phyloP scores from a whole-genome alignment of 2,888 invertebrate genomes.

The Drosophila pseudotakahashii region DNA sequence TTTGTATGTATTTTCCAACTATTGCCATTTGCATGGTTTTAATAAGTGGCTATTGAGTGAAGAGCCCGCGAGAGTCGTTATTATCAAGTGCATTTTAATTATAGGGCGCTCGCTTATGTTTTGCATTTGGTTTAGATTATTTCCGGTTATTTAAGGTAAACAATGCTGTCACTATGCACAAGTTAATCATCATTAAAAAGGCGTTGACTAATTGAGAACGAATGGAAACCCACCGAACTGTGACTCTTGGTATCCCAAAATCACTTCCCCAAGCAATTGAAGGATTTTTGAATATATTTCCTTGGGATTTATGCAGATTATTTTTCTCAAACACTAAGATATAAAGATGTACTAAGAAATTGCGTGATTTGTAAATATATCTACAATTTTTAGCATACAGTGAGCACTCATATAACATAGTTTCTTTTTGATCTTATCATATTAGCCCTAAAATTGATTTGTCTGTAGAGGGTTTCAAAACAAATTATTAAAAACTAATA shows the following conservation, averaged over 20 bases:
- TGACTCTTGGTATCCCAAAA: conserved; percentile 7
- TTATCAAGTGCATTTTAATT: conserved; percentile 65
- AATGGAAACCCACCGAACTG: conserved; percentile 19
- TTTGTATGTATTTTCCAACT: conserved; percentile 20
- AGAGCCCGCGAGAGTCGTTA: conserved; percentile 33
- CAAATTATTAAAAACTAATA: neutral
- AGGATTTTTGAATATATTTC: neutral
- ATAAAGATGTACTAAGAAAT: neutral
- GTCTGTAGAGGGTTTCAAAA: neutral
- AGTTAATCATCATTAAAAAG: conserved; percentile 29
- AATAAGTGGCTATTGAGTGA: conserved; percentile 38
- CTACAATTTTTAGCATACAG: too few relatives aligned
- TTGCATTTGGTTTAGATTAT: conserved; percentile 35
- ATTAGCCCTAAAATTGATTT: too few relatives aligned
- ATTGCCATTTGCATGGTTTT: conserved; percentile 20
- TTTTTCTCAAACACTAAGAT: neutral
- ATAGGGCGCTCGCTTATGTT: conserved; percentile 27
- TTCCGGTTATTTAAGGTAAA: conserved; percentile 46
- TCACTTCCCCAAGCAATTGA: neutral
- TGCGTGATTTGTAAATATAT: too few relatives aligned
- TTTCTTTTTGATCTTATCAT: neutral
- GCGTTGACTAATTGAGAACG: conserved; percentile 8
- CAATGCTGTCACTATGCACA: conserved; percentile 28
- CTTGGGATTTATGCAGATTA: neutral
- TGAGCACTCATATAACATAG: too few relatives aligned